phyloP scores from a whole-genome alignment of 2,113 vertebrate species.

The Turdus rufiventris region DNA sequence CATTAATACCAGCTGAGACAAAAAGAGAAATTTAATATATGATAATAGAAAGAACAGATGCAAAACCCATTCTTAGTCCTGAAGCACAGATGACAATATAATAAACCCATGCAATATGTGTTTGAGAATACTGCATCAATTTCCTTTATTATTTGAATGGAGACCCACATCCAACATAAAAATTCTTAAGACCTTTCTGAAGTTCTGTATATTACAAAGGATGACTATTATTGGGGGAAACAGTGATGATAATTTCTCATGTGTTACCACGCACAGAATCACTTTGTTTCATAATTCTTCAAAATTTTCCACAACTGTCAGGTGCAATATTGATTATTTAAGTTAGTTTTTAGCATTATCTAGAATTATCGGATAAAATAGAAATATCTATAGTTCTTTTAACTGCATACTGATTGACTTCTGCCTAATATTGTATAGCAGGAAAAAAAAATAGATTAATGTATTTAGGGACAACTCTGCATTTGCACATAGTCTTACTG shows the following conservation, averaged over 20 bases:
- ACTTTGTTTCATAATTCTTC: not conserved
- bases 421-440: not conserved
- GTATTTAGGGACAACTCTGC: not conserved
- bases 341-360: not conserved
- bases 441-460: not conserved
- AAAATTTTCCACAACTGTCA: not conserved
- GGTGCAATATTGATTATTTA: not conserved
- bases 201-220: not conserved
- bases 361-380: not conserved
- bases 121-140: constrained; percentile 1
- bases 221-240: not conserved
- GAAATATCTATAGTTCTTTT: not conserved
- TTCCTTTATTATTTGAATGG: not conserved
- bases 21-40: constrained; percentile 52
- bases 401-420: not conserved
- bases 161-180: not conserved
- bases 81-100: constrained; percentile 45
- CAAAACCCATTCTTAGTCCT: constrained; percentile 32
- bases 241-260: not conserved
- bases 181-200: not conserved
- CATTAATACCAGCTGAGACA: constrained; percentile 33
- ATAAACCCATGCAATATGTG: constrained; percentile 6
- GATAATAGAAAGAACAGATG: constrained; percentile 28
- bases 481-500: not conserved
- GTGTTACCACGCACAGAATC: not conserved